phyloP scores from a whole-genome alignment of 2,888 invertebrate species.

The Troglohyphantes excavatus region DNA sequence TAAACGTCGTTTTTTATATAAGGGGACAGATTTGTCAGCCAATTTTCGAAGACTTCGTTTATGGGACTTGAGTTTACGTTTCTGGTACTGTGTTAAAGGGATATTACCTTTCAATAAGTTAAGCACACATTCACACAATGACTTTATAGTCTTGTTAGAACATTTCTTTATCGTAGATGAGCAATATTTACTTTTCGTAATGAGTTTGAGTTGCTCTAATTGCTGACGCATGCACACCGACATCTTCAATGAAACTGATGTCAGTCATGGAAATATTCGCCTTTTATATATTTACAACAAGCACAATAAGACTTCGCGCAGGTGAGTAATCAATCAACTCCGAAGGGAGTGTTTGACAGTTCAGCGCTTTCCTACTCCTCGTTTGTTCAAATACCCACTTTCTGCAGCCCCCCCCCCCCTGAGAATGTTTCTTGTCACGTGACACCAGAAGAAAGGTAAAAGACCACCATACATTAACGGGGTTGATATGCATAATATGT shows the following conservation, averaged over 20 bases:
- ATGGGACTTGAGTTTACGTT: not conserved
- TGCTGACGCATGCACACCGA: not conserved
- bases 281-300: too few relatives aligned
- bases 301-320: too few relatives aligned
- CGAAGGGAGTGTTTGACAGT: too few relatives aligned
- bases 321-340: too few relatives aligned
- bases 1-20: conserved; percentile 39
- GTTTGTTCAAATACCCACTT: too few relatives aligned
- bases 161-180: not conserved
- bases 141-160: conserved; percentile 18
- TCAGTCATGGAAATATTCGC: not conserved
- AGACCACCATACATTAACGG: not conserved
- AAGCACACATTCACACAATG: conserved; percentile 46
- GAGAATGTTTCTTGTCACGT: too few relatives aligned
- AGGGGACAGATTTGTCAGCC: conserved; percentile 11
- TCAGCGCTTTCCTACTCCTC: too few relatives aligned
- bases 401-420: too few relatives aligned
- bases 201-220: conserved; percentile 18
- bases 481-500: not conserved
- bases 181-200: conserved; percentile 25
- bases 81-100: not conserved
- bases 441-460: too few relatives aligned
- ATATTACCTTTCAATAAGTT: conserved; percentile 45
- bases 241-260: not conserved
- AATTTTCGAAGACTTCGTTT: conserved; percentile 37